These are phyloP conservation scores for Adelognathus sp. DNA, from an alignment of 2,888 invertebrate genomes.

Conservation along the genomic window DNA sequence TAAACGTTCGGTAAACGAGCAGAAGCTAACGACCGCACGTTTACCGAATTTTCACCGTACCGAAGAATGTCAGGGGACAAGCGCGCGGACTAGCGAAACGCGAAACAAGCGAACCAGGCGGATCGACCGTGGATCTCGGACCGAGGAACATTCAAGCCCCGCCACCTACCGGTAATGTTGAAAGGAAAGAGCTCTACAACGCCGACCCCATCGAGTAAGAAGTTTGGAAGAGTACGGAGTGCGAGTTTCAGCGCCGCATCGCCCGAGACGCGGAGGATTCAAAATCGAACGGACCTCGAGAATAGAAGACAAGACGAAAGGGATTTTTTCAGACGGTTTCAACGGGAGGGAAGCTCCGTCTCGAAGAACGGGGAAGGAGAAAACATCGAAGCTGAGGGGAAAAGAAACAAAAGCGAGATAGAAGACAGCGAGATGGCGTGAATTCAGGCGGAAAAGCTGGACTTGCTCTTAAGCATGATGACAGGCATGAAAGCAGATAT, in stretches of 20 bases:
- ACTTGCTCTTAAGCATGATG: neutral
- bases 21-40: too few species aligned
- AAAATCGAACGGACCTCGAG: neutral
- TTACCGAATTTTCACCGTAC: too few species aligned
- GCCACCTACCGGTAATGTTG: neutral
- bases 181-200: neutral
- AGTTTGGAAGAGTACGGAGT: neutral
- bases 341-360: neutral
- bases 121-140: neutral
- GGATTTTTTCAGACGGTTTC: neutral
- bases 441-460: neutral
- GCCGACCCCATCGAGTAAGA: neutral
- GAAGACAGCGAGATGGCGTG: neutral
- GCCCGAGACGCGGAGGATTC: neutral
- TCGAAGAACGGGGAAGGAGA: neutral
- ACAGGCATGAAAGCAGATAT: neutral
- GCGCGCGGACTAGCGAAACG: neutral
- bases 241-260: too few species aligned
- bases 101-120: neutral
- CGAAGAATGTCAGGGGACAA: too few species aligned
- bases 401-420: neutral
- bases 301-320: neutral
- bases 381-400: neutral
- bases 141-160: neutral
- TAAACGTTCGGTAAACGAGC: too few species aligned